Evolutionary conservation across 2,113 vertebrate species (phyloP).

Genomic region (Varanus komodoensis): DNA sequence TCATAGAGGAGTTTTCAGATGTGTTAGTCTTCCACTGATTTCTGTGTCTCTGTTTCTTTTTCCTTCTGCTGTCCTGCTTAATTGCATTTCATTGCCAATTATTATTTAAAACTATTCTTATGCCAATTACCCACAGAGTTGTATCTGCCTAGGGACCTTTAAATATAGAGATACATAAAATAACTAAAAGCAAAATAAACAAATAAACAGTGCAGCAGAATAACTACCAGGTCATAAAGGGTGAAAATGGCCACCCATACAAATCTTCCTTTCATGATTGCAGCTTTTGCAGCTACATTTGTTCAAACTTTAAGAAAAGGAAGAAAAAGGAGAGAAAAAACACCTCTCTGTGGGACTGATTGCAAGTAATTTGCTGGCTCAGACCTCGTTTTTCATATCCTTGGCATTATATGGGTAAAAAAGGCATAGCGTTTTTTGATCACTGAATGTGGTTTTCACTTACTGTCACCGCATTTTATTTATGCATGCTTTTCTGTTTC

Average conservation of each 20-base stretch:
- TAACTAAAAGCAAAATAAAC: no score
- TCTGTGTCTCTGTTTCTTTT: no score
- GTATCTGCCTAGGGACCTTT: no score
- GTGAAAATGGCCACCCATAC: not conserved
- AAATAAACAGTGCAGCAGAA: not conserved
- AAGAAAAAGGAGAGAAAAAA: not conserved
- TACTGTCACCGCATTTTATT: not conserved
- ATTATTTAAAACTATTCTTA: no score
- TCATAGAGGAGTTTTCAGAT: no score
- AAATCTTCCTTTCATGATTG: not conserved
- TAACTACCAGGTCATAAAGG: no score
- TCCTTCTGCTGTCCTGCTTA: no score
- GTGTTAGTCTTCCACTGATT: no score
- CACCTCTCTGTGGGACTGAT: not conserved
- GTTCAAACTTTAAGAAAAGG: not conserved
- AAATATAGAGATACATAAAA: no score
- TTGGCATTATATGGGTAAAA: not conserved
- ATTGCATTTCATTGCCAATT: no score
- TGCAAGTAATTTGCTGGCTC: not conserved
- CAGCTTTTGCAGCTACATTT: not conserved
- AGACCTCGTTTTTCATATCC: not conserved
- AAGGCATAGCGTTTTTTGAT: not conserved
- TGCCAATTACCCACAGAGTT: no score
- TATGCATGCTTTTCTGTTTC: not conserved
- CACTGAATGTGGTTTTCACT: not conserved